phyloP scores from a whole-genome alignment of 2,888 invertebrate species.

The Polyploca ridens region DNA sequence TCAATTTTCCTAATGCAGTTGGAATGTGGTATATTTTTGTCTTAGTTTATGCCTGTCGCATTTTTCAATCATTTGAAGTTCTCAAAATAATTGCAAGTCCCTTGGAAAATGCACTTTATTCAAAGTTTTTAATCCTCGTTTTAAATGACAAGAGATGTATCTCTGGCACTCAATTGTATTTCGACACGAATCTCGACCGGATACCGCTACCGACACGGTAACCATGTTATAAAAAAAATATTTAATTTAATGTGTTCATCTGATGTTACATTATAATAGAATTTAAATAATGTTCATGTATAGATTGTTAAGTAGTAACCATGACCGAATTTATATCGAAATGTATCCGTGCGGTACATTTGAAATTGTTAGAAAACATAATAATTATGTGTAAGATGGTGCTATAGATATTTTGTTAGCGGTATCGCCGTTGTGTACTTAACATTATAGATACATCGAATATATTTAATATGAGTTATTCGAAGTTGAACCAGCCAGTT shows the following conservation, averaged over 20 bases:
- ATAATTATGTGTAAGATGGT: slow-evolving; percentile 58
- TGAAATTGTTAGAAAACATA: slow-evolving; percentile 35
- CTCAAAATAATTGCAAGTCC: background rate
- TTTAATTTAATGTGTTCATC: slow-evolving; percentile 58
- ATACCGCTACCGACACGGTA: background rate
- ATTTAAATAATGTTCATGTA: slow-evolving; percentile 47
- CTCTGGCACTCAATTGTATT: background rate
- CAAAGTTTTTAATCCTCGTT: too few relatives aligned
- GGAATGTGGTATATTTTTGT: background rate
- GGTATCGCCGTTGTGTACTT: slow-evolving; percentile 46
- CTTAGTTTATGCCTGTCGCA: too few relatives aligned
- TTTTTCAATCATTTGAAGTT: background rate
- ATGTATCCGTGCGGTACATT: slow-evolving; percentile 43
- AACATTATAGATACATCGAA: slow-evolving; percentile 34
- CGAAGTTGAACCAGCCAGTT: slow-evolving; percentile 39
- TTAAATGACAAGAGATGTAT: background rate
- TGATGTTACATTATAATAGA: slow-evolving; percentile 44
- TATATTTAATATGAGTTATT: slow-evolving; percentile 24
- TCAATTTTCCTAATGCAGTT: background rate
- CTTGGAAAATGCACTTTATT: background rate
- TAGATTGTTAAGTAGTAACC: slow-evolving; percentile 46
- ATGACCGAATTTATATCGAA: slow-evolving; percentile 73
- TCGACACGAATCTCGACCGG: slow-evolving; percentile 22
- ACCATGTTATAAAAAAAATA: slow-evolving; percentile 27
- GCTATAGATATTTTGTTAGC: slow-evolving; percentile 66